Base-by-base conservation (phyloP, 2,113 vertebrate genomes). In the Procavia capensis region DNA sequence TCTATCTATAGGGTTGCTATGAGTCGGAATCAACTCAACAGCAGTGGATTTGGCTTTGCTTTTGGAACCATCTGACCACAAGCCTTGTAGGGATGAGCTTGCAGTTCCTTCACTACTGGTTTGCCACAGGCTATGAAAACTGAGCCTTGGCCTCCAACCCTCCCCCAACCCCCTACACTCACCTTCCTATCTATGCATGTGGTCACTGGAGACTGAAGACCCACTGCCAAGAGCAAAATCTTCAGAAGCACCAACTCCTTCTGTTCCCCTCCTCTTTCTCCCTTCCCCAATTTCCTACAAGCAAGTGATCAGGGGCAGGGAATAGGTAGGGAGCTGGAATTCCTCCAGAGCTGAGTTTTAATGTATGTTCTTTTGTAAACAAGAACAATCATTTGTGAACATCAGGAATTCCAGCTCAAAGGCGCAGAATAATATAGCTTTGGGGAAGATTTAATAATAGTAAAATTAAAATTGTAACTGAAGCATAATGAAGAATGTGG, bases 391-490 rank as follows among this genome's bases (percentile, higher is more conserved):
- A 97, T 98, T 98, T 98, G 97, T 93, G 96, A 97, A 96, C 83
- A 94, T 88, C 97, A 98, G 97, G 97, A 98, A 98, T 98, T 98
- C 94, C 96, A 98, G 97, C 98, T 98, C 96, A 93, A 0, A 98
- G 97, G 97, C 96, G 87, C 96, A 92, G 96, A 97, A 97, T 95
- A 97, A 98, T 97, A 97, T 97, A 97, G 54, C 63, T 97, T 98
- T 98, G 98, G 97, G 97, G 97, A 98, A 97, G 97, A 97, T 98
- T 98, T 98, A 98, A 98, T 98, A 98, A 98, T 96, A 97, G 97
- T 84, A 97, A 98, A 98, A 98, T 98, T 95, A 98, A 98, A 98
- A 98, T 95, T 93, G 94, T 95, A 98, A 96, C 91, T 82, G 90
- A 96, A 98, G 97, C 97, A 95, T 97, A 98, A 98, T 98, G 97